Evolutionary conservation across 2,888 invertebrate species (phyloP).

Genomic region (Prostheceraeus crozeri): DNA sequence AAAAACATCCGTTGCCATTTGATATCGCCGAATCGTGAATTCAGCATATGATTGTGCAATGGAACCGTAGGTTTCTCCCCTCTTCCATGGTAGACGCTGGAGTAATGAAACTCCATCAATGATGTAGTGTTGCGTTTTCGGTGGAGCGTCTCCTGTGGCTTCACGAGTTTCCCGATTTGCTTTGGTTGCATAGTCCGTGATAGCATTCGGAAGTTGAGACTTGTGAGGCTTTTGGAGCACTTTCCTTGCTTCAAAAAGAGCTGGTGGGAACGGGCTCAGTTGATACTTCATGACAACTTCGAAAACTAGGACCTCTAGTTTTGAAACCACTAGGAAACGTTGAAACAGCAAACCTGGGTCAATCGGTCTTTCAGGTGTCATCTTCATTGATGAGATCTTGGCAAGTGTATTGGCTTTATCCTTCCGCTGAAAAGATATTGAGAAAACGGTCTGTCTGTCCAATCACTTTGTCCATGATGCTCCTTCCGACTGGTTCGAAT

Average conservation of each 20-base stretch:
- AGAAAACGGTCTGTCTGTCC: conserved; percentile 38
- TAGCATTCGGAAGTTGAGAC: background rate
- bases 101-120: conserved; percentile 10
- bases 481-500: conserved; percentile 31
- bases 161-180: too few relatives aligned
- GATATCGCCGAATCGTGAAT: too few relatives aligned
- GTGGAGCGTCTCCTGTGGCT: background rate
- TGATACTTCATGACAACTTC: conserved; percentile 7
- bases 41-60: too few relatives aligned
- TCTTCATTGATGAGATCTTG: conserved; percentile 3
- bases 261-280: background rate
- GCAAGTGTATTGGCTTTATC: conserved; percentile 34
- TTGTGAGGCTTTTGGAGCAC: background rate
- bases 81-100: conserved; percentile 6
- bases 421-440: conserved; percentile 36
- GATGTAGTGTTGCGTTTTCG: background rate
- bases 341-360: conserved; percentile 5
- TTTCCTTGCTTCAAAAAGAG: conserved; percentile 4
- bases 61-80: too few relatives aligned
- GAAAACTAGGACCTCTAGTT: background rate
- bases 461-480: conserved; percentile 39
- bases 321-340: background rate
- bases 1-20: too few relatives aligned
- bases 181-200: background rate
- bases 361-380: conserved; percentile 24